These are phyloP conservation scores for Neostethus bicornis DNA, from an alignment of 2,797 vertebrate species.

Conservation along the genomic window DNA sequence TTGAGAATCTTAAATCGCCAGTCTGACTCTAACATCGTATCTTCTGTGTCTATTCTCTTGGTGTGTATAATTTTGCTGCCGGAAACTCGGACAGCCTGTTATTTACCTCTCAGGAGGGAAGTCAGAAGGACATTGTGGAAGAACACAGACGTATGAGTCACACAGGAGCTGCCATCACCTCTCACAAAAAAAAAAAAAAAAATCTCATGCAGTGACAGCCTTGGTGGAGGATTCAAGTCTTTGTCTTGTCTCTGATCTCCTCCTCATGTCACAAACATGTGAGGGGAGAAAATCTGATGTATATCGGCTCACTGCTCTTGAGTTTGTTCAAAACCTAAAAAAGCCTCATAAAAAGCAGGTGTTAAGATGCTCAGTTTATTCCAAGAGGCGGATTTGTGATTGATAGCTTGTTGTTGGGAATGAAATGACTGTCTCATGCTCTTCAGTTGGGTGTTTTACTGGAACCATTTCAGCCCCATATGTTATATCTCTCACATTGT, in stretches of 20 bases:
- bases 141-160: conserved; percentile 43
- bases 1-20: background rate
- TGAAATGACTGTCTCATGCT: background rate
- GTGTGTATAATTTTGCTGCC: conserved; percentile 2
- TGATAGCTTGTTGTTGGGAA: conserved; percentile 20
- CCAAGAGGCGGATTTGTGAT: conserved; percentile 8
- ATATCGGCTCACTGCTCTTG: conserved; percentile 6
- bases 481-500: conserved; percentile 44
- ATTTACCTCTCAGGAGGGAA: conserved; percentile 33
- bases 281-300: conserved; percentile 22
- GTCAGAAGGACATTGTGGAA: conserved; percentile 25
- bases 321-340: conserved; percentile 16
- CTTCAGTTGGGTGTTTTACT: conserved; percentile 3
- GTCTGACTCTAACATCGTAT: conserved; percentile 6
- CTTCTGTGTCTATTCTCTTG: conserved; percentile 6
- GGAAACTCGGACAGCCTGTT: conserved; percentile 33
- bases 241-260: conserved; percentile 9
- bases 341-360: background rate
- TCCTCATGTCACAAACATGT: conserved; percentile 8
- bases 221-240: conserved; percentile 23
- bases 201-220: conserved; percentile 14
- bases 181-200: conserved; percentile 13
- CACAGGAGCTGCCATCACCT: conserved; percentile 29
- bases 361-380: conserved; percentile 9
- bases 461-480: conserved; percentile 29